phyloP scores from a whole-genome alignment of 2,888 invertebrate genomes.

The Eupithecia abbreviata region DNA sequence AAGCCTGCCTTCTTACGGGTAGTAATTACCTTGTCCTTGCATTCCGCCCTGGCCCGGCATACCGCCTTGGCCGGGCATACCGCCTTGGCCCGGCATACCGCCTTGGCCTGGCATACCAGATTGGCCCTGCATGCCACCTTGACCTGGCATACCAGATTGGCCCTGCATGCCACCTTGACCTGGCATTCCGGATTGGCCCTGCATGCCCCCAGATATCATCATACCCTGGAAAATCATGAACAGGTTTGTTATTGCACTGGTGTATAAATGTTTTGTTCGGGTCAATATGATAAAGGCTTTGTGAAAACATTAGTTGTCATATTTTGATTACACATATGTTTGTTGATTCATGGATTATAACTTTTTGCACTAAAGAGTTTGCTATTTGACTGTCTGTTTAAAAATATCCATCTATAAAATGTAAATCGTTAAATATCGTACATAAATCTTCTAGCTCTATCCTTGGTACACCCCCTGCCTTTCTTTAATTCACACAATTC shows the following conservation, averaged over 20 bases:
- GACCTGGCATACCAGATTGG: constrained; percentile 26
- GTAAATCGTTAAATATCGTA: no score
- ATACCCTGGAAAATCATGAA: constrained; percentile 58
- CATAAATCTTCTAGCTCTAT: no score
- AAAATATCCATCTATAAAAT: no score
- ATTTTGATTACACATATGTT: no score
- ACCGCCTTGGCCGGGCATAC: neutral
- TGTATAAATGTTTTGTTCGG: neutral
- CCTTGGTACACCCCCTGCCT: no score
- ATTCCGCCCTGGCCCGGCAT: constrained; percentile 16
- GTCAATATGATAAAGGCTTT: no score
- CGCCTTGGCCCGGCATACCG: constrained; percentile 9
- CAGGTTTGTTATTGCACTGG: neutral
- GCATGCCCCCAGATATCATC: constrained; percentile 72
- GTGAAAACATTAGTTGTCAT: no score
- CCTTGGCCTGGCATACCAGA: constrained; percentile 27
- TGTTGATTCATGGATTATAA: no score
- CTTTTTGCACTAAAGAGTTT: no score
- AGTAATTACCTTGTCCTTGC: constrained; percentile 7
- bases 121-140: constrained; percentile 43
- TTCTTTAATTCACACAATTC: no score
- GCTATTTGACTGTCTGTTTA: no score
- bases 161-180: constrained; percentile 25
- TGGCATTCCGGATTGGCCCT: constrained; percentile 51
- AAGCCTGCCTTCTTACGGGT: no score